Evolutionary conservation across 2,113 vertebrate species (phyloP).

Genomic region (western clawed frog (Xenopus tropicalis)): UCB_Xtro_10.0 CM004443.2:67495001-67495500

Average conservation of each 20-base stretch:
- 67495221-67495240: slow-evolving; percentile 81
- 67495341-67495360: slow-evolving; percentile 76
- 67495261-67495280: slow-evolving; percentile 83
- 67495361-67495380: slow-evolving; percentile 67
- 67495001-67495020: slow-evolving; percentile 46
- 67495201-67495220: slow-evolving; percentile 69
- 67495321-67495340: slow-evolving; percentile 67
- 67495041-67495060: slow-evolving; percentile 57
- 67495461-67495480: no score
- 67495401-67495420: no score
- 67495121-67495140: slow-evolving; percentile 77
- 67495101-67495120: slow-evolving; percentile 70
- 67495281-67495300: slow-evolving; percentile 85
- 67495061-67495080: slow-evolving; percentile 61
- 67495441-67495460: no score
- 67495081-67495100: slow-evolving; percentile 77
- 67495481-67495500: no score
- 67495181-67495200: slow-evolving; percentile 68
- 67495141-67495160: slow-evolving; percentile 72
- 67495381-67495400: no score
- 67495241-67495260: slow-evolving; percentile 82
- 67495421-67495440: no score
- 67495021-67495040: slow-evolving; percentile 57
- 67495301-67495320: slow-evolving; percentile 73
- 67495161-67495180: slow-evolving; percentile 72